These are phyloP conservation scores for Drosophila ananassae DNA, from an alignment of 1,140 invertebrate genomes.

Conservation along the genomic window DNA sequence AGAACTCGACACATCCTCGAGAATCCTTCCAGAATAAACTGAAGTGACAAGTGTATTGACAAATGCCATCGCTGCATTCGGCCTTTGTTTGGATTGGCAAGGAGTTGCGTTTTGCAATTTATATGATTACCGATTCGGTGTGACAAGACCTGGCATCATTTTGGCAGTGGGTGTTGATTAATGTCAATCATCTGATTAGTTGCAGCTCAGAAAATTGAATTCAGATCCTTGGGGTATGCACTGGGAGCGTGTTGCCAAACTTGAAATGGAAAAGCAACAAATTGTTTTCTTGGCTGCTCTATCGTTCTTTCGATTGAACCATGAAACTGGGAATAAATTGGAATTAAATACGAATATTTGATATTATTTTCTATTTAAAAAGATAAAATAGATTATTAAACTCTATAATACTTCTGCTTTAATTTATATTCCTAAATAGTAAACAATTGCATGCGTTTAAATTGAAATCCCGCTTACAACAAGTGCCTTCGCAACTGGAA, in stretches of 20 bases:
- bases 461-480: not conserved
- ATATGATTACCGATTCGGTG: conserved; percentile 64
- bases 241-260: not conserved
- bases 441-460: not conserved
- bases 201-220: conserved; percentile 40
- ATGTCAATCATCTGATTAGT: conserved; percentile 71
- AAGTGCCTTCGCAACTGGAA: conserved; percentile 1
- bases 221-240: not conserved
- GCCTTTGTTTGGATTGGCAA: conserved; percentile 29
- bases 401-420: too few species aligned
- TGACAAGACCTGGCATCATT: conserved; percentile 25
- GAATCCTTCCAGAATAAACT: conserved; percentile 2
- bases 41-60: conserved; percentile 49
- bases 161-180: conserved; percentile 60
- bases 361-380: too few species aligned
- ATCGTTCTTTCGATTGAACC: not conserved
- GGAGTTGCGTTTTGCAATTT: conserved; percentile 47
- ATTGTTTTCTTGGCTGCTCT: not conserved
- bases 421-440: too few species aligned
- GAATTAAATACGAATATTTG: not conserved
- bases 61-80: conserved; percentile 28
- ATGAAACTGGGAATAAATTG: not conserved
- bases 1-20: conserved; percentile 20
- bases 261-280: not conserved
- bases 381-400: too few species aligned